A percentile compares a stretch with the other conserved stretches of the same genome.
Evolutionary conservation across 2,797 vertebrate species (phyloP).

Genomic region (Trichosurus vulpecula): DNA sequence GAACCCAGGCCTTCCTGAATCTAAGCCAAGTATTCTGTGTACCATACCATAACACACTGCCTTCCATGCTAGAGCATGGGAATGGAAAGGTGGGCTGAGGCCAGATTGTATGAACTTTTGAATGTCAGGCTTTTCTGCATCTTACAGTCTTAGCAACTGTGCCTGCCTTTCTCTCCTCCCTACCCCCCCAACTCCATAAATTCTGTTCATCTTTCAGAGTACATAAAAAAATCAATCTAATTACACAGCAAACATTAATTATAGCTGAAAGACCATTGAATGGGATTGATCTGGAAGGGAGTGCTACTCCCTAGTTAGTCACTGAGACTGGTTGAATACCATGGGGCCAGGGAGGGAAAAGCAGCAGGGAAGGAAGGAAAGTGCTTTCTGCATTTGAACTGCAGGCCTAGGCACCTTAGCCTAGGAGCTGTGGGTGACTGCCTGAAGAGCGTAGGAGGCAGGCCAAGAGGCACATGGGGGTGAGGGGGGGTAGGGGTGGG

Average conservation of each 20-base stretch:
- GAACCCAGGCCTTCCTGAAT: not conserved
- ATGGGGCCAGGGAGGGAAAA: not conserved
- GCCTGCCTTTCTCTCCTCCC: not conserved
- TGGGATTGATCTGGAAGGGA: conserved; percentile 74
- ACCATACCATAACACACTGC: not conserved
- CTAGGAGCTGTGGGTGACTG: not conserved
- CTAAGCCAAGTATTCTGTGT: not conserved
- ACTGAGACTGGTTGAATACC: conserved; percentile 44
- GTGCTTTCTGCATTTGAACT: not conserved
- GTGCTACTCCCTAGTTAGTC: conserved; percentile 53
- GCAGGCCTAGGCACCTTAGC: not conserved
- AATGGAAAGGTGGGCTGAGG: not conserved
- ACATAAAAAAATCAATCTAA: conserved; percentile 80
- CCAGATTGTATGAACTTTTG: not conserved
- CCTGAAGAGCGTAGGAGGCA: not conserved
- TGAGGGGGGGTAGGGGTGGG: not conserved
- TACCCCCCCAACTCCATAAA: conserved; percentile 53
- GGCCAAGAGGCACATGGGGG: not conserved
- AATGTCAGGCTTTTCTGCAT: not conserved
- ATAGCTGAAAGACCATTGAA: conserved; percentile 74
- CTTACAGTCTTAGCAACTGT: conserved; percentile 39
- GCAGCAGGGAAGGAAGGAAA: not conserved
- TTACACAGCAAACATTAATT: conserved; percentile 81
- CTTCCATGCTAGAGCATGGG: not conserved
- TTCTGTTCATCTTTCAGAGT: conserved; percentile 68